Conservation (phyloP, 2,888 invertebrate species). For the Polylopha cassiicola region DNA sequence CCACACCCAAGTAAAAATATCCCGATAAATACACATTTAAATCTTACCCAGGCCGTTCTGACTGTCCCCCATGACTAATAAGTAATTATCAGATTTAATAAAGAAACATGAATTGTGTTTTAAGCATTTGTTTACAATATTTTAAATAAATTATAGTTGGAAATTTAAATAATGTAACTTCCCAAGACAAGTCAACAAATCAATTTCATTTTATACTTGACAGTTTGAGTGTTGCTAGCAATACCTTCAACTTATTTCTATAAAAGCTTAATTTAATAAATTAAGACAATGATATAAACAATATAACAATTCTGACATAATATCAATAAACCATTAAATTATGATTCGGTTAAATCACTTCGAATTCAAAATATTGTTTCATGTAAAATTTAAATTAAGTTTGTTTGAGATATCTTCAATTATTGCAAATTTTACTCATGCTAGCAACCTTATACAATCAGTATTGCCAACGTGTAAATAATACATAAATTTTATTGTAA, state of each 20-base stretch:
- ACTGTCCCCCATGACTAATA: slow-evolving; percentile 46
- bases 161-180: slow-evolving; percentile 9
- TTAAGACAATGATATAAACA: no score
- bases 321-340: no score
- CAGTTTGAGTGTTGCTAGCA: slow-evolving; percentile 13
- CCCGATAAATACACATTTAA: slow-evolving; percentile 10
- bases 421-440: no score
- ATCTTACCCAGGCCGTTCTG: slow-evolving; percentile 36
- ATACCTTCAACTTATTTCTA: slow-evolving; percentile 2
- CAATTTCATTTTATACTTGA: slow-evolving; percentile 24
- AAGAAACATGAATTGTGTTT: neutral
- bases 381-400: no score
- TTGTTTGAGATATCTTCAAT: no score
- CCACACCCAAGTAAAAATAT: slow-evolving; percentile 27
- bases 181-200: slow-evolving; percentile 27
- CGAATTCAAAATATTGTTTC: no score
- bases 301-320: no score
- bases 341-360: no score
- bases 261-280: no score
- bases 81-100: slow-evolving; percentile 9
- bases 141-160: slow-evolving; percentile 18
- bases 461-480: no score
- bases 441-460: no score
- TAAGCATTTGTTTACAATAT: neutral
- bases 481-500: no score